Evolutionary conservation across 1,140 invertebrate species (phyloP).

Genomic region (Tribolium madens): DNA sequence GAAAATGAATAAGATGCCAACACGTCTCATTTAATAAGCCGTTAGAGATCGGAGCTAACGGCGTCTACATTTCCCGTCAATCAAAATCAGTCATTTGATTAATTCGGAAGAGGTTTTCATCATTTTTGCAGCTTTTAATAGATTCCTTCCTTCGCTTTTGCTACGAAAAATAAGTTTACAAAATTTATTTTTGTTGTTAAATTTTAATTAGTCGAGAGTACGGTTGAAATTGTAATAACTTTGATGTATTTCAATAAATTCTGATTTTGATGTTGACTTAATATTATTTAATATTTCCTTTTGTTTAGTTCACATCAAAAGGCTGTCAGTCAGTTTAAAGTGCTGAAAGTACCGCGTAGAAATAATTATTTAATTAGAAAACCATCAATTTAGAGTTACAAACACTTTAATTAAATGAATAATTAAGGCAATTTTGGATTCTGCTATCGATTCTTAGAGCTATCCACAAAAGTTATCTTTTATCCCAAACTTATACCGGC

Average conservation of each 20-base stretch:
- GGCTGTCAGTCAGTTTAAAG: neutral
- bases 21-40: constrained; percentile 17
- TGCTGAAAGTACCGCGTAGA: neutral
- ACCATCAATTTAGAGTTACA: constrained; percentile 22
- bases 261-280: neutral
- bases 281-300: constrained; percentile 28
- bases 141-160: no score
- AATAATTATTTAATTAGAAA: neutral
- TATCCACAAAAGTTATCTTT: no score
- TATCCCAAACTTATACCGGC: constrained; percentile 25
- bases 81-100: constrained; percentile 14
- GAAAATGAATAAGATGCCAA: neutral
- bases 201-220: constrained; percentile 9
- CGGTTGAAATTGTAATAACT: neutral
- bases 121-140: neutral
- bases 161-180: neutral
- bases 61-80: neutral
- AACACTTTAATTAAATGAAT: constrained; percentile 23
- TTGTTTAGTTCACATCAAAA: constrained; percentile 13
- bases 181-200: neutral
- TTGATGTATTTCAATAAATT: neutral
- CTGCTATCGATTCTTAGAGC: neutral
- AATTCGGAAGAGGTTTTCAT: constrained; percentile 5
- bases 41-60: neutral
- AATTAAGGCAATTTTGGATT: constrained; percentile 14